Evolutionary conservation across 2,113 vertebrate genomes (phyloP), one percentile per base, ranked within the genome.

Genomic region (Stictonetta naevosa): DNA sequence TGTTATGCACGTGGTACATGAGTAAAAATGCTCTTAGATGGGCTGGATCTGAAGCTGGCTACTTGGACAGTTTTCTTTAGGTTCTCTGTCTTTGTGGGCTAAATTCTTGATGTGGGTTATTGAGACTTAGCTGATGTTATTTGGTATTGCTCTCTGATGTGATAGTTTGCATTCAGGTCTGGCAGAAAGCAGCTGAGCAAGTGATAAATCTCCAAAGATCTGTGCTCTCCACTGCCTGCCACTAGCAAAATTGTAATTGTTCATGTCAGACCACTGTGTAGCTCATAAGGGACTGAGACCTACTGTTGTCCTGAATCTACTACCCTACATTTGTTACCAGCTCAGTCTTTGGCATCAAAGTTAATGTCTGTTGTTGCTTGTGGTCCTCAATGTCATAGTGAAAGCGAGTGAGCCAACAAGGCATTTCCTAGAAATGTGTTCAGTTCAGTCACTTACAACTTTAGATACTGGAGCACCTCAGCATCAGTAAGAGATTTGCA

Each of bases 141-240:
- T 69, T 44, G 86, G 16, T 83, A 79, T 0, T 48, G 25, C 21
- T 88, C 33, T 87, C 53, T 80, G 40, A 73, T 82, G 20, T 63
- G 52, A 63, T 90, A 86, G 36, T 83, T 90, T 71, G 36, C 48
- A 7, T 71, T 77, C 40, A 63, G 55, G 42, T 60, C 83, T 94
- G 64, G 36, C 91, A 88, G 80, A 93, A 92, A 91, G 52, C 76
- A 75, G 46, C 86, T 71, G 55, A 83, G 25, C 60, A 74, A 71
- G 36, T 69, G 40, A 11, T 73, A 66, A 40, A 50, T 80, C 71
- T 80, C 67, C 55, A 38, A 11, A 95, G 78, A 79, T 92, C 50
- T 86, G 58, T 81, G 59, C 56, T 92, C 23, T 83, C 19, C 11
- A 20, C 48, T 66, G 52, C 33, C 48, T 93, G 78, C 87, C 59